Percentiles rank a stretch among this genome's conserved stretches.
Evolutionary conservation across 2,888 invertebrate genomes (phyloP).

Genomic region (Tridacna crocea): DNA sequence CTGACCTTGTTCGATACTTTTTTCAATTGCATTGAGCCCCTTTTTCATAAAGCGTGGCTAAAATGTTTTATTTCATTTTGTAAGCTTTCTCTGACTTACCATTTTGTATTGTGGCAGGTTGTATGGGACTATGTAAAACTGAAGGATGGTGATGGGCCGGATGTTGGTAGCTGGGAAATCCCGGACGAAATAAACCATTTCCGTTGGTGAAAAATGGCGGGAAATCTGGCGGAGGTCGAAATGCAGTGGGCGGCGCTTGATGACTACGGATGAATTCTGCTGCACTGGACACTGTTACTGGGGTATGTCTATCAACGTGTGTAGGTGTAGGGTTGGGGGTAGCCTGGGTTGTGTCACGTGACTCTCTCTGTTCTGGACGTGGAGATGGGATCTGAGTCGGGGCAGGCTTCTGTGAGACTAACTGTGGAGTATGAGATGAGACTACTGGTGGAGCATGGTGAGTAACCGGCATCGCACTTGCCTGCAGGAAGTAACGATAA

Average conservation of each 20-base stretch:
- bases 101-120: slow-evolving; percentile 77
- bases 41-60: too few relatives aligned
- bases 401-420: slow-evolving; percentile 52
- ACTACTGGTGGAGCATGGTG: slow-evolving; percentile 44
- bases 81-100: slow-evolving; percentile 72
- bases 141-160: slow-evolving; percentile 81
- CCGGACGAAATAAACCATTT: slow-evolving; percentile 81
- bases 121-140: slow-evolving; percentile 76
- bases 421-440: slow-evolving; percentile 41
- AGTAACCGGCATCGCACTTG: slow-evolving; percentile 53
- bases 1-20: too few relatives aligned
- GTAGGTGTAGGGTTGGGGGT: slow-evolving; percentile 52
- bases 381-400: slow-evolving; percentile 52
- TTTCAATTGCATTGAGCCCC: too few relatives aligned
- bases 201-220: slow-evolving; percentile 81
- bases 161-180: slow-evolving; percentile 78
- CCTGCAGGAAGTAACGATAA: slow-evolving; percentile 36
- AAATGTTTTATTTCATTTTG: too few relatives aligned
- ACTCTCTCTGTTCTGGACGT: slow-evolving; percentile 25
- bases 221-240: slow-evolving; percentile 81
- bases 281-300: slow-evolving; percentile 58
- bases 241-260: slow-evolving; percentile 76
- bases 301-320: slow-evolving; percentile 66
- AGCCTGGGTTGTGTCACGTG: slow-evolving; percentile 46
- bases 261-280: slow-evolving; percentile 77